Base-by-base conservation (phyloP, 2,113 vertebrate genomes). In the Ibidorhyncha struthersii region DNA sequence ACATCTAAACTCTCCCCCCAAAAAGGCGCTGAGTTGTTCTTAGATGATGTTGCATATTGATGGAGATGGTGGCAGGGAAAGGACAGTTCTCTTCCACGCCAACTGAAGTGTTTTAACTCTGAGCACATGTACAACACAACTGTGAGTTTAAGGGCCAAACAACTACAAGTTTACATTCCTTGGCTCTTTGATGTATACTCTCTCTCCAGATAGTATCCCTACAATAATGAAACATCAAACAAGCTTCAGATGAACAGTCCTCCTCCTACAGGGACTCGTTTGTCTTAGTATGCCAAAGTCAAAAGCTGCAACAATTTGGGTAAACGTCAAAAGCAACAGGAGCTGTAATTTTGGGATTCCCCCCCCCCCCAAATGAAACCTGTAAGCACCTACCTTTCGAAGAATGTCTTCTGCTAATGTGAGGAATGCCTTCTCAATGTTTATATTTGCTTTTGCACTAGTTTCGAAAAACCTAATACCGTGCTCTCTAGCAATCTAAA, bases 321-420 rank as follows among this genome's bases (percentile, higher is more conserved):
- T 5, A 20, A 84, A 36, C 8, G 13, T 0, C 36, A n/a, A 12
- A n/a, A 36, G 34, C n/a, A 8, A 8, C 0, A 32, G 23, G 20
- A 67, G 78, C 14, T 15, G 74, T 14, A 50, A 25, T 23, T 22
- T n/a, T 8, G 29, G 70, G 73, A 0, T 2, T 43, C 11, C 41
- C 41, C 40, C 40, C 41, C 41, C 41, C 41, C 10, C 17, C 56
- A 32, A 6, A 41, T 2, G 5, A 50, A 43, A 4, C 41, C 56
- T 17, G 36, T 1, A 13, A 59, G 41, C 90, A 96, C 97, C 55
- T 97, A 99, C 99, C 99, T 99, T 99, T 99, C 98, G 99, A 98
- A 99, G 99, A 98, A 99, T 99, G 98, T 99, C 99, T 99, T 99
- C 99, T 98, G 99, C 99, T 99, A 99, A 99, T 93, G 99, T 99